Evolutionary conservation across 2,113 vertebrate genomes (phyloP).

Genomic region (Galbula dea): DNA sequence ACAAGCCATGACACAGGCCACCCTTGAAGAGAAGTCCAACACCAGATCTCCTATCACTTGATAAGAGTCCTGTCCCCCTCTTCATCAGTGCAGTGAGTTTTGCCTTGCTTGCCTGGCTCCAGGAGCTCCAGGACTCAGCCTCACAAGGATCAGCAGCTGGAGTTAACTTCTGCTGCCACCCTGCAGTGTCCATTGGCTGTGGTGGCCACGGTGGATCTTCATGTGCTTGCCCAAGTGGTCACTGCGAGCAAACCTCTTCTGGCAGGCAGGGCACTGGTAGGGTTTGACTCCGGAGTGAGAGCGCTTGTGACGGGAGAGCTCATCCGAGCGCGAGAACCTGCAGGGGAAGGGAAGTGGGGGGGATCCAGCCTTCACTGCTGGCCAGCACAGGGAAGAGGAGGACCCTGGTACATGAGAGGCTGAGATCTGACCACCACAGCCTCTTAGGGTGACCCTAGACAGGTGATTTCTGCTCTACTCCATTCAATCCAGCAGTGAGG

Average conservation of each 20-base stretch:
- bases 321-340: constrained; percentile 88
- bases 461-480: neutral
- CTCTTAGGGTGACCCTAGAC: neutral
- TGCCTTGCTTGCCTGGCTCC: accelerated
- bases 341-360: neutral
- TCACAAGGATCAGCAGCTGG: neutral
- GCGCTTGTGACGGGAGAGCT: constrained; percentile 85
- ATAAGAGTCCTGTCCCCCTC: neutral
- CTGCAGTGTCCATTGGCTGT: constrained; percentile 68
- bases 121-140: neutral
- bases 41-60: accelerated
- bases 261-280: constrained; percentile 80
- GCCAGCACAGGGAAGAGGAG: accelerated
- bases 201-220: constrained; percentile 82
- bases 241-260: constrained; percentile 87
- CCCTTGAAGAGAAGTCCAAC: neutral
- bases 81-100: accelerated
- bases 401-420: accelerated
- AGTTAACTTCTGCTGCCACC: constrained; percentile 61
- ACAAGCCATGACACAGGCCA: neutral
- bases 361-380: neutral
- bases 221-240: constrained; percentile 87
- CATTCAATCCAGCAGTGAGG: neutral
- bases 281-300: constrained; percentile 89
- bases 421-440: neutral